Percentiles rank a stretch among this genome's conserved stretches.
Evolutionary conservation across 2,888 invertebrate genomes (phyloP).

Genomic region (Xestoiulus laeticollis): DNA sequence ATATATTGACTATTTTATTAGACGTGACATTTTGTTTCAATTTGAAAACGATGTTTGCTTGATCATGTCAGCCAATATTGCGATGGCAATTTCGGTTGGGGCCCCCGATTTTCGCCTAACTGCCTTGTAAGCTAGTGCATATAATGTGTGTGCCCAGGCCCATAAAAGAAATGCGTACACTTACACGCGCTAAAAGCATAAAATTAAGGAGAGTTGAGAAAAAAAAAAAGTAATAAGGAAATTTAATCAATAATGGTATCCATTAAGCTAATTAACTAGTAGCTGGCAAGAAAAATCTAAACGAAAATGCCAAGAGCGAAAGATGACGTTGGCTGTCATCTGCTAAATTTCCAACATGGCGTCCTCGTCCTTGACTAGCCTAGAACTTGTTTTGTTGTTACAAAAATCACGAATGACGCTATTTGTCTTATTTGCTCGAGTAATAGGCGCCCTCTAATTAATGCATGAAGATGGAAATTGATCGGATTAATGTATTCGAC

Average conservation of each 20-base stretch:
- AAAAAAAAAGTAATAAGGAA: background rate
- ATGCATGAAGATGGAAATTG: conserved; percentile 32
- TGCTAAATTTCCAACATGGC: background rate
- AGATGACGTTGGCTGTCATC: background rate
- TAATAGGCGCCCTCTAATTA: conserved; percentile 4
- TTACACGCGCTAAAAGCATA: background rate
- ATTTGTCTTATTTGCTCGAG: conserved; percentile 37
- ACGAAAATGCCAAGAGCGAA: background rate
- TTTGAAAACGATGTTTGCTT: conserved; percentile 31
- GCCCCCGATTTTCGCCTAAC: background rate
- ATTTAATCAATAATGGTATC: conserved; percentile 3
- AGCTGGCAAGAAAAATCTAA: background rate
- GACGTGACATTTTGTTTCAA: conserved; percentile 33
- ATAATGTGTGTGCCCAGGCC: conserved; percentile 4
- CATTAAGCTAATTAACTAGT: conserved; percentile 24
- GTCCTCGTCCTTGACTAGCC: no score
- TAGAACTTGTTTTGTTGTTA: background rate
- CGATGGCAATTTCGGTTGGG: conserved; percentile 15
- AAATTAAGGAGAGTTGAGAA: background rate
- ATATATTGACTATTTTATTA: conserved; percentile 37
- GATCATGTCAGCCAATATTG: conserved; percentile 28
- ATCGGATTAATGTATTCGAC: conserved; percentile 27
- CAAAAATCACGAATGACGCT: conserved; percentile 4
- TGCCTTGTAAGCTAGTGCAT: background rate
- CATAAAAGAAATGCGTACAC: background rate